Evolutionary conservation across 2,113 vertebrate species (phyloP).

Genomic region (Eubucco bourcierii): DNA sequence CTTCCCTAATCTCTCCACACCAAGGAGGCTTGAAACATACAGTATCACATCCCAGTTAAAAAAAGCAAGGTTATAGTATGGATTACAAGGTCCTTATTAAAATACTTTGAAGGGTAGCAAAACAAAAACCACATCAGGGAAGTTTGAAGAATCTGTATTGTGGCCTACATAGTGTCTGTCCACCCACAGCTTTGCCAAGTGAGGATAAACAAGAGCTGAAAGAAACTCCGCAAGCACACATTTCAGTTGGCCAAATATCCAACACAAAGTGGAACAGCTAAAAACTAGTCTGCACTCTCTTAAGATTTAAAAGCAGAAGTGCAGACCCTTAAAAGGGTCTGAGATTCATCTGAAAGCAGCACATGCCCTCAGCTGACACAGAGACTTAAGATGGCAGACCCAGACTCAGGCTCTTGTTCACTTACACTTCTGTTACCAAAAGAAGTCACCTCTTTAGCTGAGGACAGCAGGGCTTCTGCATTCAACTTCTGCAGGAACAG

Average conservation of each 20-base stretch:
- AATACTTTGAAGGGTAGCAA: neutral
- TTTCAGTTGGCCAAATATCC: slow-evolving; percentile 23
- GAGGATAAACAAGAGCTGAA: slow-evolving; percentile 56
- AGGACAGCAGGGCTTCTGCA: slow-evolving; percentile 15
- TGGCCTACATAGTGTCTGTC: slow-evolving; percentile 54
- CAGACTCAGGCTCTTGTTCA: neutral
- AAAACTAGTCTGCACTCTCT: neutral
- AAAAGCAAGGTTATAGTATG: neutral
- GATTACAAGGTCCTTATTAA: neutral
- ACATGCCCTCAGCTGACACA: neutral
- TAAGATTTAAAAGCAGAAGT: neutral
- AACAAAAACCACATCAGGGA: slow-evolving; percentile 6
- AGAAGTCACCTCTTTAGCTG: neutral
- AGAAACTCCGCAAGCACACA: neutral
- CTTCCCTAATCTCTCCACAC: neutral
- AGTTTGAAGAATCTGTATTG: slow-evolving; percentile 12
- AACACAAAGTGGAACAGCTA: neutral
- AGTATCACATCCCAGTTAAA: neutral
- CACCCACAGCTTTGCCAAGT: slow-evolving; percentile 48
- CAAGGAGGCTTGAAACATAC: rapidly evolving
- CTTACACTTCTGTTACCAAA: rapidly evolving
- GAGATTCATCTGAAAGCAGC: neutral
- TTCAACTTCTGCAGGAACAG: neutral
- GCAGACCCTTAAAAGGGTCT: neutral
- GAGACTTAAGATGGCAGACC: neutral